Conservation (phyloP, 2,797 vertebrate species). For the Bradypodion pumilum region DNA sequence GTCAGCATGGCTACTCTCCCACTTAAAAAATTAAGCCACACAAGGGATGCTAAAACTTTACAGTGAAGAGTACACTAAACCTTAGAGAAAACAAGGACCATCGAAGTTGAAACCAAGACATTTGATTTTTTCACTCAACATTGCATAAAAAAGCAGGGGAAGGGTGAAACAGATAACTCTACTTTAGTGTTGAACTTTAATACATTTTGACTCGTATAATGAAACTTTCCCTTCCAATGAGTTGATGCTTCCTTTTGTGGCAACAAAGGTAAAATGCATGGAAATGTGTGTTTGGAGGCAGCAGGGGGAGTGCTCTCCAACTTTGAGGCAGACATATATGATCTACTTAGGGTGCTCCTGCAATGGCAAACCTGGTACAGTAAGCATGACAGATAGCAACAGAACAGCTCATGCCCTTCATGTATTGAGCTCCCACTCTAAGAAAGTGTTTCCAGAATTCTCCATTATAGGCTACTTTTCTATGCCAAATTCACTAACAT, state of each 20-base stretch:
- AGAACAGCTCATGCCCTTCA: background rate
- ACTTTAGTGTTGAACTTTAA: slow-evolving; percentile 35
- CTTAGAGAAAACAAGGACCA: slow-evolving; percentile 51
- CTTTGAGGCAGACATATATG: too few species aligned
- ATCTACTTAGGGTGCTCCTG: background rate
- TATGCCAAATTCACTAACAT: background rate
- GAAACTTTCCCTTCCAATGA: background rate
- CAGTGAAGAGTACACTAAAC: slow-evolving; percentile 35
- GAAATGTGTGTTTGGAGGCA: background rate
- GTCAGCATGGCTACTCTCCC: slow-evolving; percentile 44
- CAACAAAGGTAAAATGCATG: background rate
- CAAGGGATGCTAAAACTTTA: slow-evolving; percentile 59
- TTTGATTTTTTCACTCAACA: slow-evolving; percentile 10
- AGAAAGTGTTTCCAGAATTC: background rate
- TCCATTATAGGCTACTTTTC: background rate
- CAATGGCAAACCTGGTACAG: background rate
- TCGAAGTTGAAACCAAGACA: slow-evolving; percentile 41
- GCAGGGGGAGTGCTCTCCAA: too few species aligned
- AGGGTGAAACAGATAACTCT: slow-evolving; percentile 32
- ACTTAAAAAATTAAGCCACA: slow-evolving; percentile 61
- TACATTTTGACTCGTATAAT: background rate
- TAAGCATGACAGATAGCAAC: background rate
- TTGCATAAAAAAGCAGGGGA: background rate
- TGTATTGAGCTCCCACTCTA: background rate
- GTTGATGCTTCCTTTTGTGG: background rate